Evolutionary conservation across 2,888 invertebrate species (phyloP).

Genomic region (Lepidocyrtinus sp.): DNA sequence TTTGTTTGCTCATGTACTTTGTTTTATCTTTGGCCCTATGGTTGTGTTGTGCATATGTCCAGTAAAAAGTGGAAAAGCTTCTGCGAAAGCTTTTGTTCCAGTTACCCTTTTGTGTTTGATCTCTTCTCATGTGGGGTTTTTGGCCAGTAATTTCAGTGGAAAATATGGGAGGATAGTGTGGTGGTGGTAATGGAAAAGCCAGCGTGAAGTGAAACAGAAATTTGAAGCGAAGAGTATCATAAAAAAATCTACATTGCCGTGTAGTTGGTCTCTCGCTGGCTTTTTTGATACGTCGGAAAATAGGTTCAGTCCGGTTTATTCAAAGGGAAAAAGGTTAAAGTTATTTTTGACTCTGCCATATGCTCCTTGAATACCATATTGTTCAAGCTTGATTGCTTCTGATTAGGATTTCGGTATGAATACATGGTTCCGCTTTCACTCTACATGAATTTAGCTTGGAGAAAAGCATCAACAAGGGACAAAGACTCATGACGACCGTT

Average conservation of each 20-base stretch:
- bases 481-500: too few relatives aligned
- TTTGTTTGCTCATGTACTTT: not conserved
- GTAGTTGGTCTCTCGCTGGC: not conserved
- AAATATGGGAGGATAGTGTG: not conserved
- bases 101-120: constrained; percentile 33
- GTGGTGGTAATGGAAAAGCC: constrained; percentile 28
- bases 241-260: not conserved
- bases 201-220: constrained; percentile 17
- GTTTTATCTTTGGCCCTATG: not conserved
- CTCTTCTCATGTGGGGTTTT: constrained; percentile 23
- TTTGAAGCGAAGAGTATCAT: too few relatives aligned
- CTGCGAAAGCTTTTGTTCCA: not conserved
- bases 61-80: constrained; percentile 1
- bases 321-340: not conserved
- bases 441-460: too few relatives aligned
- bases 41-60: not conserved
- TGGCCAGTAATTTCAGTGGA: not conserved
- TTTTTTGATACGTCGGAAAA: not conserved
- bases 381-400: not conserved
- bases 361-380: not conserved
- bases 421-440: too few relatives aligned
- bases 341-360: not conserved
- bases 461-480: too few relatives aligned
- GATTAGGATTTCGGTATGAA: too few relatives aligned
- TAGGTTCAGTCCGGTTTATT: not conserved